Base-by-base conservation (phyloP, 1,140 invertebrate species). In the Drosophila arizonae region DNA sequence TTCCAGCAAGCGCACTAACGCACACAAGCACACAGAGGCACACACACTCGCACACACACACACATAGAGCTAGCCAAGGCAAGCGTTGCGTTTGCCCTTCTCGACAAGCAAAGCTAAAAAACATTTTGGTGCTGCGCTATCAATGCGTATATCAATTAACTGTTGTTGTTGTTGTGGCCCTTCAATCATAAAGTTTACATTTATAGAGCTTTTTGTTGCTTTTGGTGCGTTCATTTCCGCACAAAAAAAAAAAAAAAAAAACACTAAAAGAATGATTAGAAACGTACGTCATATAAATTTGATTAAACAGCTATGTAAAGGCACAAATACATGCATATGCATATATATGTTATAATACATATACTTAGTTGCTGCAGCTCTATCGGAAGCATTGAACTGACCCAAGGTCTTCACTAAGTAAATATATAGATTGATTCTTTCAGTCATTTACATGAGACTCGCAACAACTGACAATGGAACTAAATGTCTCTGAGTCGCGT, bases 111-210 rank as follows among this genome's bases (percentile, higher is more conserved):
- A 52, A 66, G 30, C 39, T 17, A 11, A 61, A 73, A 69, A 61
- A 21, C 54, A 45, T 68, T 62, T 54, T 62, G 28, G 45, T 33
- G 56, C 66, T 60, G 46, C 61, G 76, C 80, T 82, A 84, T 82
- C 79, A 82, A 82, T 84, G 79, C 63, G 66, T 84, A 79, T 84
- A 84, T 84, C 80, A 84, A 84, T 82, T 84, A 76, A 79, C 67
- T 77, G 46, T 41, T 58, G 63, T 57, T 77, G 50, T 58, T 76
- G 74, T 67, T 26, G 75, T 55, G 75, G 80, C 82, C 82, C 81
- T 87, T 87, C 82, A 69, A 73, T 69, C 72, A 81, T 78, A 67
- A 72, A 81, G 30, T 66, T 80, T 73, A 73, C 65, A 69, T 69
- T 73, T 62, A 26, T 62, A 56, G 65, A 68, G 71, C 71, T 73